Percentiles rank a stretch among this genome's conserved stretches.
phyloP scores from a whole-genome alignment of 1,140 invertebrate species.

The Eubasilissa regina region DNA sequence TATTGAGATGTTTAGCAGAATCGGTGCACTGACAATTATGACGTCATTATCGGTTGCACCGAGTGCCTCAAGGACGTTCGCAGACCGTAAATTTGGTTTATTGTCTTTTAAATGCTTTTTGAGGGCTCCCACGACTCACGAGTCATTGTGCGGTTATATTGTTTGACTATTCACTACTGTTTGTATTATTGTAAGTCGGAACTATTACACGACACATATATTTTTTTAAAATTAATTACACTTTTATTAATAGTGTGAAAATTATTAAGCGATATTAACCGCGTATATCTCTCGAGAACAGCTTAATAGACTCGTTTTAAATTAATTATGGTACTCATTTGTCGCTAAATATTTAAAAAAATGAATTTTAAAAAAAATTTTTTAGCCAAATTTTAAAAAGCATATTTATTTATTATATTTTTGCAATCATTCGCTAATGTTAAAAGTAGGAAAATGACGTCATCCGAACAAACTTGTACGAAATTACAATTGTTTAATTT shows the following conservation, averaged over 20 bases:
- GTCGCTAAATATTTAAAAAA: too few relatives aligned
- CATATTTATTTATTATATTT: too few relatives aligned
- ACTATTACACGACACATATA: too few relatives aligned
- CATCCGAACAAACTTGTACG: neutral
- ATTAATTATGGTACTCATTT: too few relatives aligned
- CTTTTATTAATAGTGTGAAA: neutral
- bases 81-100: conserved; percentile 27
- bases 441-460: neutral
- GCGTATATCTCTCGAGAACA: neutral
- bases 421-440: too few relatives aligned
- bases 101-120: conserved; percentile 43
- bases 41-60: conserved; percentile 45
- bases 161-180: conserved; percentile 5
- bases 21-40: conserved; percentile 47
- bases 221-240: neutral
- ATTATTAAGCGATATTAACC: too few relatives aligned
- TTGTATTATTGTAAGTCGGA: neutral
- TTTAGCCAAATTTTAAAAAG: too few relatives aligned
- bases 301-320: neutral
- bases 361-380: too few relatives aligned
- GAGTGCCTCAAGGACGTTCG: conserved; percentile 41
- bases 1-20: conserved; percentile 55
- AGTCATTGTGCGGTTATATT: conserved; percentile 7
- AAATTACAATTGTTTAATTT: conserved; percentile 9
- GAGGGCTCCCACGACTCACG: neutral